Evolutionary conservation across 2,113 vertebrate species (phyloP).

Genomic region (Gallinago jamesoni): DNA sequence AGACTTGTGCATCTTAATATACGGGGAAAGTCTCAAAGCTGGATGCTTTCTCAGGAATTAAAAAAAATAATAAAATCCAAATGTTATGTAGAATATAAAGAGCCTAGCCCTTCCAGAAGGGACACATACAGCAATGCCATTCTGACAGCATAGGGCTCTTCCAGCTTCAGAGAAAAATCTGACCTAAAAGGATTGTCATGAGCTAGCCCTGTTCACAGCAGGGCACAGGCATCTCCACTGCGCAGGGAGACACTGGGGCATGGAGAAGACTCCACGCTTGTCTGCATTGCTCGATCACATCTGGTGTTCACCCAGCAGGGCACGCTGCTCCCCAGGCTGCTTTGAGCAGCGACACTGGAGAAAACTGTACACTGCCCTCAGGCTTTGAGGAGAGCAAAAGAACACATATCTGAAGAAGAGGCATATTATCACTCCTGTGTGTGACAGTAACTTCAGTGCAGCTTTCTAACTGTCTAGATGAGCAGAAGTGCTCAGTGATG

Average conservation of each 20-base stretch:
- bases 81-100: background rate
- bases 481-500: background rate
- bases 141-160: background rate
- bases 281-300: background rate
- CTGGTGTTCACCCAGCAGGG: background rate
- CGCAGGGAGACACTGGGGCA: fast-evolving
- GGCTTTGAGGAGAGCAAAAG: background rate
- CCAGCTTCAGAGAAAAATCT: background rate
- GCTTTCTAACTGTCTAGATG: background rate
- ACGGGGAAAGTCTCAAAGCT: background rate
- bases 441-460: background rate
- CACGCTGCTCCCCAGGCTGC: background rate
- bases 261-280: background rate
- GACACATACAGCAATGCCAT: background rate
- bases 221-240: fast-evolving
- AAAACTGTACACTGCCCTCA: background rate
- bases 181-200: background rate
- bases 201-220: background rate
- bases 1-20: background rate
- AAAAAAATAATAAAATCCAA: background rate
- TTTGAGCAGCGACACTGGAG: background rate
- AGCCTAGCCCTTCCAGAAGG: background rate
- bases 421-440: background rate
- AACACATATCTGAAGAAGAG: background rate
- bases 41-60: background rate